Conservation (phyloP, 2,888 invertebrate species). For the Tachystola acroxantha region DNA sequence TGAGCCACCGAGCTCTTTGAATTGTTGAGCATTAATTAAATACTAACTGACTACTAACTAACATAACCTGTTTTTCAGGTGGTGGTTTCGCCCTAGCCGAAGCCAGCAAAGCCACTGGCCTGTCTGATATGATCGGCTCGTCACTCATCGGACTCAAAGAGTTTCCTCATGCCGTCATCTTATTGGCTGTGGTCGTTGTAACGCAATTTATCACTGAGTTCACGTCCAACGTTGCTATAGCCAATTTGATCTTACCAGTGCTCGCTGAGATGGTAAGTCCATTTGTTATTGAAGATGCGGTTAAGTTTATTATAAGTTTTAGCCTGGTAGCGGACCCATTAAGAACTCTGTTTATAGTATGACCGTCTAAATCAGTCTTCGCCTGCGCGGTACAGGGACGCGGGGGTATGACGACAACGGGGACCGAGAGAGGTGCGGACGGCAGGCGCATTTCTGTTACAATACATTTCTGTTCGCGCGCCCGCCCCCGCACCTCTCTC, state of each 20-base stretch:
- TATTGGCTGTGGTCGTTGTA: slow-evolving; percentile 86
- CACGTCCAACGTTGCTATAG: slow-evolving; percentile 94
- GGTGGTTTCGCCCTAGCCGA: slow-evolving; percentile 95
- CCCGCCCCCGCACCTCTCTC: too few species aligned
- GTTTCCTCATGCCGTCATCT: slow-evolving; percentile 80
- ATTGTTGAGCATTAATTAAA: too few species aligned
- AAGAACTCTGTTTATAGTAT: too few species aligned
- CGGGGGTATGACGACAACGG: too few species aligned
- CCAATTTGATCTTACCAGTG: slow-evolving; percentile 92
- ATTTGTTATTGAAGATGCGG: not conserved
- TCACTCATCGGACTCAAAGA: slow-evolving; percentile 82
- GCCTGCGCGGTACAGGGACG: too few species aligned
- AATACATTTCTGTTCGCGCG: too few species aligned
- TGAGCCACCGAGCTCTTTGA: too few species aligned
- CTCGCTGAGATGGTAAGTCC: slow-evolving; percentile 84
- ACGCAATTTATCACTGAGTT: slow-evolving; percentile 92
- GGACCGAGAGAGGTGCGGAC: too few species aligned
- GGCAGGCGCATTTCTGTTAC: too few species aligned
- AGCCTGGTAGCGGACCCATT: too few species aligned
- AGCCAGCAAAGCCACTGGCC: slow-evolving; percentile 87
- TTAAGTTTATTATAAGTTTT: not conserved
- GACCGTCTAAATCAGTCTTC: too few species aligned
- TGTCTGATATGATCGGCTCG: slow-evolving; percentile 86
- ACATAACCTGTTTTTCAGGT: slow-evolving; percentile 57
- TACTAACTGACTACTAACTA: too few species aligned